Conservation (phyloP, 2,888 invertebrate genomes). For the Psylliodes chrysocephalus region DNA sequence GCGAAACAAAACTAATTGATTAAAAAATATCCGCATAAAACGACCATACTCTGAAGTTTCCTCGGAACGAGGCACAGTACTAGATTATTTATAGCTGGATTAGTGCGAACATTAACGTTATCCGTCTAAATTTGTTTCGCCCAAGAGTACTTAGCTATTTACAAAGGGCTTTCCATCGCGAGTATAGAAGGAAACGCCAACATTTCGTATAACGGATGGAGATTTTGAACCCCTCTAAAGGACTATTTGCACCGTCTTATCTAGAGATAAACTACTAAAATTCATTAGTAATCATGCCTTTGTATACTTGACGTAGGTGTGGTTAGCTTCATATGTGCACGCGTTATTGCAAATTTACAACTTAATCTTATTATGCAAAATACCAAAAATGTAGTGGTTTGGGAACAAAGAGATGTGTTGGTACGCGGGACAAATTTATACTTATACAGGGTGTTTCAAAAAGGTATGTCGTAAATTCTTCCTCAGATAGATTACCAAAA, state of each 20-base stretch:
- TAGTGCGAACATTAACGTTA: conserved; percentile 35
- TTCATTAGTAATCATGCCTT: conserved; percentile 19
- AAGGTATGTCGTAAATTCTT: too few species aligned
- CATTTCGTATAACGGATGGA: conserved; percentile 9
- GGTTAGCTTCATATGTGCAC: not conserved
- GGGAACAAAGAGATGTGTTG: too few species aligned
- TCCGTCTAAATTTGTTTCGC: conserved; percentile 32
- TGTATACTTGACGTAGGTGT: not conserved
- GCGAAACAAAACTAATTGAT: not conserved
- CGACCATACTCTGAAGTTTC: conserved; percentile 23
- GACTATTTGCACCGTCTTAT: conserved; percentile 13
- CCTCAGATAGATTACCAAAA: too few species aligned
- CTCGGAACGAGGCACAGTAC: conserved; percentile 25
- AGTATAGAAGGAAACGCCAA: not conserved
- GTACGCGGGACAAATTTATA: too few species aligned
- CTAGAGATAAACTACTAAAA: conserved; percentile 12
- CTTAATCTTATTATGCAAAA: too few species aligned
- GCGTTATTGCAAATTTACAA: conserved; percentile 11
- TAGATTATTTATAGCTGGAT: conserved; percentile 41
- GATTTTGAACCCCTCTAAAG: conserved; percentile 1
- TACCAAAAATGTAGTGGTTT: too few species aligned
- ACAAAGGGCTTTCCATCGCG: conserved; percentile 19
- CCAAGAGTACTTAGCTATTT: conserved; percentile 31
- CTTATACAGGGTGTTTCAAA: too few species aligned
- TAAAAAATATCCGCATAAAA: not conserved